These are phyloP conservation scores for Diachrysia chrysitis DNA, from an alignment of 2,888 invertebrate genomes.

Conservation along the genomic window DNA sequence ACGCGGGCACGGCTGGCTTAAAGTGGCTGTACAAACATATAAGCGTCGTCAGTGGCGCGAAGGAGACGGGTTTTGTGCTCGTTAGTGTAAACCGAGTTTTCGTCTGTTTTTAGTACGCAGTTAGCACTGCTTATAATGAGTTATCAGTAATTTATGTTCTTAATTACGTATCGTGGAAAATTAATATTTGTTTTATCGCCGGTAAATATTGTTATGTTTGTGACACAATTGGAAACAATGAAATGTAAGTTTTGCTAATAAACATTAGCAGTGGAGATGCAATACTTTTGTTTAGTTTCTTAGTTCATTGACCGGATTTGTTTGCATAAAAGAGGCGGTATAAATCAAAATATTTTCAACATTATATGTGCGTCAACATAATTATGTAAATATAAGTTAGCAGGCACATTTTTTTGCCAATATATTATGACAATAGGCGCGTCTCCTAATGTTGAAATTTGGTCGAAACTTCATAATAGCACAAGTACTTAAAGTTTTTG, in stretches of 20 bases:
- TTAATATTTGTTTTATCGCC: not conserved
- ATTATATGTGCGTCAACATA: too few species aligned
- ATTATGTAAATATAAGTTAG: too few species aligned
- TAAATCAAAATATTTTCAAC: not conserved
- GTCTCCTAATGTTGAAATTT: too few species aligned
- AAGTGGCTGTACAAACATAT: constrained; percentile 44
- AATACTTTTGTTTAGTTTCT: not conserved
- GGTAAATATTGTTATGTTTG: not conserved
- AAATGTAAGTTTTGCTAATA: constrained; percentile 2
- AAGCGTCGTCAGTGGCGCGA: constrained; percentile 22
- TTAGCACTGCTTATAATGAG: constrained; percentile 17
- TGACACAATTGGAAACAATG: constrained; percentile 3
- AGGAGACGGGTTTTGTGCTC: constrained; percentile 42
- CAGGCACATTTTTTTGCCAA: too few species aligned
- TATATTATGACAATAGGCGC: too few species aligned
- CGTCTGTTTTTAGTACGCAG: constrained; percentile 19
- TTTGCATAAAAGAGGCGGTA: not conserved
- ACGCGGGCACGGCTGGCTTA: constrained; percentile 31
- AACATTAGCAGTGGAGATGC: not conserved
- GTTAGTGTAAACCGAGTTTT: constrained; percentile 41
- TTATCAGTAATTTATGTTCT: constrained; percentile 9
- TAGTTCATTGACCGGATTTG: not conserved
- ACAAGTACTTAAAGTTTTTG: too few species aligned
- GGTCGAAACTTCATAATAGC: too few species aligned
- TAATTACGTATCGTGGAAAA: constrained; percentile 13